Evolutionary conservation across 1,140 invertebrate species (phyloP).

Genomic region (Zelostemma sp.): DNA sequence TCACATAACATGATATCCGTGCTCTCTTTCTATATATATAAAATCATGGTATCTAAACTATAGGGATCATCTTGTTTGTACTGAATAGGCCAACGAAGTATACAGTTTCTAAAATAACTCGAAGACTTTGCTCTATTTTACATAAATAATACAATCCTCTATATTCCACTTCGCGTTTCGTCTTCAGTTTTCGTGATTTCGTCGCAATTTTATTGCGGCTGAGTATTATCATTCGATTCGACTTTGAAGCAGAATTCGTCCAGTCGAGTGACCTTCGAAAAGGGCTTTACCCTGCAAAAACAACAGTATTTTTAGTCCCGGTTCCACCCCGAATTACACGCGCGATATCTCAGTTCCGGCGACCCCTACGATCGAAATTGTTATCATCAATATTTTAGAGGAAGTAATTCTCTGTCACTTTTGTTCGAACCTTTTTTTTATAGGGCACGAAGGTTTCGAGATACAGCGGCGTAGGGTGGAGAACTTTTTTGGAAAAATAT

Average conservation of each 20-base stretch:
- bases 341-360: too few relatives aligned
- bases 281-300: too few relatives aligned
- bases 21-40: conserved; percentile 13
- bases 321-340: too few relatives aligned
- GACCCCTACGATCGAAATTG: too few relatives aligned
- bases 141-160: conserved; percentile 38
- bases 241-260: too few relatives aligned
- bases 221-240: conserved; percentile 4
- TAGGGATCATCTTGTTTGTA: conserved; percentile 63
- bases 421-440: too few relatives aligned
- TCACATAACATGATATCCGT: conserved; percentile 32
- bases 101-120: conserved; percentile 39
- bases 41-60: conserved; percentile 48
- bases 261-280: too few relatives aligned
- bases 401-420: too few relatives aligned
- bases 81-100: conserved; percentile 62
- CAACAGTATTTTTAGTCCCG: too few relatives aligned
- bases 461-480: too few relatives aligned
- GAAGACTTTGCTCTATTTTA: conserved; percentile 33
- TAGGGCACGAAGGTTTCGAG: too few relatives aligned
- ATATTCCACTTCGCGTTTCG: conserved; percentile 18
- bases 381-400: too few relatives aligned
- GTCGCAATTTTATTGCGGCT: neutral
- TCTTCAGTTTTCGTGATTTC: conserved; percentile 3
- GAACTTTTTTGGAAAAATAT: neutral